Conservation (phyloP, 2,113 vertebrate species). For the Peromyscus polionotus region DNA sequence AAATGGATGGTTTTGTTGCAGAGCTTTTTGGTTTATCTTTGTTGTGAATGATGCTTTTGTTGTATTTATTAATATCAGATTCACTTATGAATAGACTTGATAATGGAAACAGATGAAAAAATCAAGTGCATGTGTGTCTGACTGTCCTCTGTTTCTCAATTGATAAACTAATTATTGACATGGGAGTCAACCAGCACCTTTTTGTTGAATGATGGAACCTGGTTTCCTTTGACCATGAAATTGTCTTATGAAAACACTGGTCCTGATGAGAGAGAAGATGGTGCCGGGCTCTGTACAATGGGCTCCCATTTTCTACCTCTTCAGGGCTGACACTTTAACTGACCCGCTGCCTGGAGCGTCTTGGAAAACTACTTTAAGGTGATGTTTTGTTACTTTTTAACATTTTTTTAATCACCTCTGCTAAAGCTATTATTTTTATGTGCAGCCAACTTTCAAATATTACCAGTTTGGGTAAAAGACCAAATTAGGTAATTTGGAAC, state of each 20-base stretch:
- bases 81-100: conserved; percentile 84
- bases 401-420: conserved; percentile 78
- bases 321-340: conserved; percentile 86
- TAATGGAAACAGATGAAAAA: conserved; percentile 87
- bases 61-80: conserved; percentile 89
- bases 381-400: conserved; percentile 74
- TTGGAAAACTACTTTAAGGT: conserved; percentile 80
- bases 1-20: conserved; percentile 86
- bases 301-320: conserved; percentile 89
- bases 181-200: conserved; percentile 71
- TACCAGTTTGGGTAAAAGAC: conserved; percentile 78
- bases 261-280: conserved; percentile 87
- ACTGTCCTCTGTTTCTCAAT: conserved; percentile 81
- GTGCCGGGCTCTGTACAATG: conserved; percentile 83
- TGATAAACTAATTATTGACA: conserved; percentile 74
- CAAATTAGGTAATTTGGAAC: conserved; percentile 76
- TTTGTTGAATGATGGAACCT: conserved; percentile 75
- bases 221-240: conserved; percentile 81
- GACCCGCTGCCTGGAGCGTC: conserved; percentile 84
- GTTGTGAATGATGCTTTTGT: conserved; percentile 90
- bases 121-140: conserved; percentile 86
- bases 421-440: conserved; percentile 79
- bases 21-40: conserved; percentile 86
- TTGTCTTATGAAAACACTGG: conserved; percentile 80
- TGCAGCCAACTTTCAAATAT: conserved; percentile 82